Base-by-base conservation (phyloP, 2,113 vertebrate genomes). In the Epinephelus fuscoguttatus region DNA sequence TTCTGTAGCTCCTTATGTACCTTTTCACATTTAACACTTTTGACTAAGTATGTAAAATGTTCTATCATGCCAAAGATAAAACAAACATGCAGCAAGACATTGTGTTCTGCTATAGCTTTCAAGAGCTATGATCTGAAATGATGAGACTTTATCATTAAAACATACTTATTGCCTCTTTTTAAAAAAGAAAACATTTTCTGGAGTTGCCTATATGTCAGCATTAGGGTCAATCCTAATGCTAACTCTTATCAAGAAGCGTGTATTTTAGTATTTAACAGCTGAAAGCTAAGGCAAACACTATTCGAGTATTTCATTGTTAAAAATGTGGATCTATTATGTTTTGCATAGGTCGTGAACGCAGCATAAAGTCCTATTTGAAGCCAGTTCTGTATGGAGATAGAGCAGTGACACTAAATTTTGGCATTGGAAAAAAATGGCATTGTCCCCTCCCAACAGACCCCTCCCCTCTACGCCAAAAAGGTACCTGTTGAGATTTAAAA, bases 271-370 rank as follows among this genome's bases (percentile, higher is more conserved):
- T 67, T 55, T 17, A 76, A 33, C 49, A 78, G 47, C 63, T 60
- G 19, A 21, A 60, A 74, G 62, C 17, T 27, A 2, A 68, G 37
- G 17, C 53, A 18, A 59, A 63, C 70, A 6, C 4, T 0, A 8
- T 19, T 6, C 23, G 12, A 59, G 19, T 68, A 14, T 69, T 60
- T 33, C 17, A 23, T 33, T 37, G 60, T 19, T 8, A 5, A 30
- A 50, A 18, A 42, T 42, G 13, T 62, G 37, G 57, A 55, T 84
- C 15, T 21, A 17, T 60, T 30, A n/a, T 69, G 55, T 12, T 66
- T 80, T 45, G 68, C 78, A 64, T 64, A 33, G 72, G 45, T 71
- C 37, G 60, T 80, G 62, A 77, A 81, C 1, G 37, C 72, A 85
- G 72, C 71, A 60, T 52, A 47, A 53, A 37, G 52, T 60, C 72